These are phyloP conservation scores for Brachionus paranguensis DNA, from an alignment of 1,140 invertebrate genomes.

Conservation along the genomic window DNA sequence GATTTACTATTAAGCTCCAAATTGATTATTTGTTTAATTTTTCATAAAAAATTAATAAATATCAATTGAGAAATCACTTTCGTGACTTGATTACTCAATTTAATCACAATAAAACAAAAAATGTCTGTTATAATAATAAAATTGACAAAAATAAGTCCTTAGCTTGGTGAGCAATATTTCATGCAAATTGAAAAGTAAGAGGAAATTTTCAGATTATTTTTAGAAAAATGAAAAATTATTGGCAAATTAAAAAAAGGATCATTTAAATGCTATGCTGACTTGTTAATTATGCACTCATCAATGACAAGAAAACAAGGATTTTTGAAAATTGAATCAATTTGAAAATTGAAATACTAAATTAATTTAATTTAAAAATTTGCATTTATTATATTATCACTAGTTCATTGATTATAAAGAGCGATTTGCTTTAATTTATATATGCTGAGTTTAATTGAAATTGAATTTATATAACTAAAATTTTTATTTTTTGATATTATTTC, in stretches of 20 bases:
- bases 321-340: not conserved
- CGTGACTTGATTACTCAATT: not conserved
- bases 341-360: not conserved
- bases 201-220: not conserved
- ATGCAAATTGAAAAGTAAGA: not conserved
- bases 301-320: not conserved
- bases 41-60: not conserved
- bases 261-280: not conserved
- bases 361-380: not conserved
- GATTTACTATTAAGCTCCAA: too few species aligned
- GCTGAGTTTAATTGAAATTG: not conserved
- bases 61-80: not conserved
- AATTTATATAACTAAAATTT: not conserved
- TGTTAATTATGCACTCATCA: not conserved
- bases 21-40: too few species aligned
- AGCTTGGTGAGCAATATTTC: not conserved
- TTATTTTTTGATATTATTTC: too few species aligned
- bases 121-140: not conserved
- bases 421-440: not conserved
- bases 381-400: not conserved
- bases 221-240: not conserved
- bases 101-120: not conserved
- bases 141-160: not conserved
- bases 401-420: not conserved
- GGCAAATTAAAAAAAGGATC: not conserved